Evolutionary conservation across 2,888 invertebrate genomes (phyloP).

Genomic region (Drosophila kanekoi): DNA sequence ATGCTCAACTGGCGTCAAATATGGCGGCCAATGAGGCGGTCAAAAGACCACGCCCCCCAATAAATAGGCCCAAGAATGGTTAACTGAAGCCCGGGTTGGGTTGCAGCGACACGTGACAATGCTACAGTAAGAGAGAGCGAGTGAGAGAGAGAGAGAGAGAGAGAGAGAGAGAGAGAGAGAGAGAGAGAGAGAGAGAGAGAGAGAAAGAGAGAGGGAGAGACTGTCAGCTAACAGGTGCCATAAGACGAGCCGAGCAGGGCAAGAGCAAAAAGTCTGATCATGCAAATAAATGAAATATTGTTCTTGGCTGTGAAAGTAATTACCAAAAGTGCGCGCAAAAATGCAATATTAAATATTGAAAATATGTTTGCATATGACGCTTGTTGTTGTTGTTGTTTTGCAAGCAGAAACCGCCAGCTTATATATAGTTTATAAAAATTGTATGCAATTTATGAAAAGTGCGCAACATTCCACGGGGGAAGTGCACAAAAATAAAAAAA

Average conservation of each 20-base stretch:
- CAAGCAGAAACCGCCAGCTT: slow-evolving; percentile 26
- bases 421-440: slow-evolving; percentile 52
- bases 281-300: slow-evolving; percentile 50
- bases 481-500: too few species aligned
- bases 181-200: not conserved
- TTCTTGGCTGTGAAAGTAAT: slow-evolving; percentile 45
- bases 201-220: too few species aligned
- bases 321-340: slow-evolving; percentile 34
- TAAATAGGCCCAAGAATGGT: slow-evolving; percentile 4
- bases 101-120: slow-evolving; percentile 58
- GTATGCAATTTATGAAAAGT: slow-evolving; percentile 19
- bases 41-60: slow-evolving; percentile 25
- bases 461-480: not conserved
- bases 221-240: slow-evolving; percentile 43
- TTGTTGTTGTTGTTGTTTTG: slow-evolving; percentile 24
- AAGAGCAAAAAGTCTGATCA: not conserved
- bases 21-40: slow-evolving; percentile 69
- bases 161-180: not conserved
- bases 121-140: not conserved
- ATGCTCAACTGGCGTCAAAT: slow-evolving; percentile 80
- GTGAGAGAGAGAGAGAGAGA: not conserved
- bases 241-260: not conserved
- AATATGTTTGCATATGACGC: slow-evolving; percentile 29
- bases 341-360: slow-evolving; percentile 53
- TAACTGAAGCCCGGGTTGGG: not conserved